Percentiles rank a stretch among this genome's conserved stretches.
These are phyloP conservation scores for Thaleichthys pacificus DNA, from an alignment of 2,797 vertebrate genomes.

Conservation along the genomic window DNA sequence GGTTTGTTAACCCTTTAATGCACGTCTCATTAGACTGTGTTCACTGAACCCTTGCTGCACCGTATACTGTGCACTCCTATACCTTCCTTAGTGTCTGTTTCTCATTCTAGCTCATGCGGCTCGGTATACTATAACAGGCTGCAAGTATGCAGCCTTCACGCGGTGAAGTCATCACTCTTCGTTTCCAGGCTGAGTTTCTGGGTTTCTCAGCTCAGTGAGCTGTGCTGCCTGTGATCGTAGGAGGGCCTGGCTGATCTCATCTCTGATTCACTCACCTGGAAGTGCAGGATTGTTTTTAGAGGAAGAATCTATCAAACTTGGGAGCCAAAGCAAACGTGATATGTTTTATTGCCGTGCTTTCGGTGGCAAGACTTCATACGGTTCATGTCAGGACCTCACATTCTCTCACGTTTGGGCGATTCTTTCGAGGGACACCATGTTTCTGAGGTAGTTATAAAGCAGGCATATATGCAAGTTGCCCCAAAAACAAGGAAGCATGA, in stretches of 20 bases:
- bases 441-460: too few species aligned
- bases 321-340: too few species aligned
- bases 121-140: slow-evolving; percentile 7
- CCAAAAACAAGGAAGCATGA: slow-evolving; percentile 27
- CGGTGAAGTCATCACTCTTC: slow-evolving; percentile 51
- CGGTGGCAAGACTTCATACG: too few species aligned
- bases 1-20: neutral
- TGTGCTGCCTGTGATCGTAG: slow-evolving; percentile 33
- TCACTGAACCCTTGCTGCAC: neutral
- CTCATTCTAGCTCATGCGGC: slow-evolving; percentile 53
- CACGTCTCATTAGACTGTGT: neutral
- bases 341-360: too few species aligned
- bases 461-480: too few species aligned
- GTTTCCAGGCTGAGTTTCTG: slow-evolving; percentile 36
- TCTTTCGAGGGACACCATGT: too few species aligned
- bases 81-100: slow-evolving; percentile 46
- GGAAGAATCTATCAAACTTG: too few species aligned
- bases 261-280: slow-evolving; percentile 28
- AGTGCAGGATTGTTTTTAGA: too few species aligned
- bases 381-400: too few species aligned
- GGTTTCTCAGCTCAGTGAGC: slow-evolving; percentile 44
- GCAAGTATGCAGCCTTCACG: too few species aligned
- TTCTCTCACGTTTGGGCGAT: too few species aligned
- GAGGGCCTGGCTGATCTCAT: slow-evolving; percentile 26
- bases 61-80: neutral